phyloP scores from a whole-genome alignment of 1,140 invertebrate species.

The Agraylea sexmaculata region DNA sequence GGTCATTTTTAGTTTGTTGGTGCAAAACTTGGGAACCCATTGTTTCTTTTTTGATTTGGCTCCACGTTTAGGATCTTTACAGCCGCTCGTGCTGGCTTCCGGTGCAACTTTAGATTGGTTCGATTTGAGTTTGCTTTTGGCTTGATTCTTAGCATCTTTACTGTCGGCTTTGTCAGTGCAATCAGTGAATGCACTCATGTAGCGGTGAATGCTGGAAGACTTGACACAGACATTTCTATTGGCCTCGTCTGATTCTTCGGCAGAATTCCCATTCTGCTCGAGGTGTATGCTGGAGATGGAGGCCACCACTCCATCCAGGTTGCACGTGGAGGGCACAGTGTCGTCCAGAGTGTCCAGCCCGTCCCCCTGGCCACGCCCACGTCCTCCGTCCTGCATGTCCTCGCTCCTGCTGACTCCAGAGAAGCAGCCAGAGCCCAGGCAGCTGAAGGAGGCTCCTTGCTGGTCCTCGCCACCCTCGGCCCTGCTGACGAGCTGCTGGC shows the following conservation, averaged over 20 bases:
- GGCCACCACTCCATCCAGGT: constrained; percentile 7
- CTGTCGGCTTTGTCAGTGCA: constrained; percentile 6
- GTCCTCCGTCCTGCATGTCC: background rate
- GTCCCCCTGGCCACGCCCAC: background rate
- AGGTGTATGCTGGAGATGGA: background rate
- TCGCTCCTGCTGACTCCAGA: constrained; percentile 1
- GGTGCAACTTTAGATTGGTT: constrained; percentile 1
- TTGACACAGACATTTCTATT: background rate
- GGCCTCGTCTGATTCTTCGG: constrained; percentile 7
- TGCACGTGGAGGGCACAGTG: constrained; percentile 3
- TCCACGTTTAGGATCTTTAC: constrained; percentile 7
- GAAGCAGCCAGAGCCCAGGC: constrained; percentile 10
- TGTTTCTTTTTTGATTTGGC: constrained; percentile 12
- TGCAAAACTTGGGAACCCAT: constrained; percentile 13
- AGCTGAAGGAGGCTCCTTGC: background rate
- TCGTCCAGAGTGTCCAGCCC: background rate
- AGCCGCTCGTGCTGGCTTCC: constrained; percentile 1
- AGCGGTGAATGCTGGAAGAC: constrained; percentile 17
- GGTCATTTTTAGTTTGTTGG: constrained; percentile 9
- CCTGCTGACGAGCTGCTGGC: background rate
- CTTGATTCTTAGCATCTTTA: constrained; percentile 4
- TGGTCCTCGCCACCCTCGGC: background rate
- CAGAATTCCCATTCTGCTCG: constrained; percentile 10
- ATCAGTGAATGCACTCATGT: constrained; percentile 18
- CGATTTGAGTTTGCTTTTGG: background rate